Evolutionary conservation across 2,888 invertebrate species (phyloP).

Genomic region (Girardia tigrina): DNA sequence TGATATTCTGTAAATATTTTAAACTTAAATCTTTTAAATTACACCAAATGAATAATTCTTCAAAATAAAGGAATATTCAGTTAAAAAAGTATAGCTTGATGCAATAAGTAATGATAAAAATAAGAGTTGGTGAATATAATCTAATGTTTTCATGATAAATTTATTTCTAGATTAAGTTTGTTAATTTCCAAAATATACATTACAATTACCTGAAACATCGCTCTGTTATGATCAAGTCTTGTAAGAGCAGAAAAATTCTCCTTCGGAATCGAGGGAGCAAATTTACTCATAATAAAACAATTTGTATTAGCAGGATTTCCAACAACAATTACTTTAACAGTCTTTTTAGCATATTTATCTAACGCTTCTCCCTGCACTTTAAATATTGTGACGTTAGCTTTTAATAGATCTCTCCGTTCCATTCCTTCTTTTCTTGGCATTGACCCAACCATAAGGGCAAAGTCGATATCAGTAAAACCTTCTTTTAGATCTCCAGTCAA

Average conservation of each 20-base stretch:
- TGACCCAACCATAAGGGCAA: slow-evolving; percentile 87
- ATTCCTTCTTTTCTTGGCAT: slow-evolving; percentile 95
- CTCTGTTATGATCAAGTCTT: slow-evolving; percentile 89
- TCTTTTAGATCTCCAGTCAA: slow-evolving; percentile 69
- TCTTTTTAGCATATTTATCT: slow-evolving; percentile 73
- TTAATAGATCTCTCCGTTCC: slow-evolving; percentile 88
- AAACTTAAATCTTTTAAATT: too few relatives aligned
- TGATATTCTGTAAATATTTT: too few relatives aligned
- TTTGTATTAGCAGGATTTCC: slow-evolving; percentile 99
- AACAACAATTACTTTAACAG: slow-evolving; percentile 83
- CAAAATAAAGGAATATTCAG: too few relatives aligned
- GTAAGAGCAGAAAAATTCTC: slow-evolving; percentile 96
- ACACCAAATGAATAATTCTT: too few relatives aligned
- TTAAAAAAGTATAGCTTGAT: too few relatives aligned
- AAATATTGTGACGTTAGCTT: slow-evolving; percentile 90
- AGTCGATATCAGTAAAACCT: slow-evolving; percentile 61
- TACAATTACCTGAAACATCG: slow-evolving; percentile 66
- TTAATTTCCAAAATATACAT: too few relatives aligned
- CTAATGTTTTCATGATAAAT: too few relatives aligned
- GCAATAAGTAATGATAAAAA: too few relatives aligned
- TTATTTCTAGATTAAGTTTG: too few relatives aligned
- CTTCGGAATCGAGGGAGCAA: slow-evolving; percentile 75
- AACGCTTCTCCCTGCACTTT: slow-evolving; percentile 86
- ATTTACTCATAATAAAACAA: slow-evolving; percentile 81
- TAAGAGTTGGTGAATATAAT: too few relatives aligned